Percentiles rank a stretch among this genome's conserved stretches.
phyloP scores from a whole-genome alignment of 2,888 invertebrate genomes.

The Priapulus caudatus region DNA sequence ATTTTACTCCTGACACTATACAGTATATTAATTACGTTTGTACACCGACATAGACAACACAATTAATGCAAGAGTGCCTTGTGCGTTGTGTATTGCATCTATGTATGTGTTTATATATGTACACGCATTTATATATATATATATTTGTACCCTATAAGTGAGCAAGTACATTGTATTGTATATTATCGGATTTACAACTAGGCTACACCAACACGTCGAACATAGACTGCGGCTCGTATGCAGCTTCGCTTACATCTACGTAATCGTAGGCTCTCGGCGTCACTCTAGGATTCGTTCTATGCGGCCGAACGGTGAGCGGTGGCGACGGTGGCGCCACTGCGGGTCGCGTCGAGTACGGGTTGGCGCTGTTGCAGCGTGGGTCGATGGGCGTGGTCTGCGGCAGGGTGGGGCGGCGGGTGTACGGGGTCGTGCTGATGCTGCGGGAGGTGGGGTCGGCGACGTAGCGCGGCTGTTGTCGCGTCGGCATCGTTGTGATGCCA shows the following conservation, averaged over 20 bases:
- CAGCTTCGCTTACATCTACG: constrained; percentile 1
- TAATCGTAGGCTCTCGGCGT: not conserved
- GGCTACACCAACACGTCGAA: no score
- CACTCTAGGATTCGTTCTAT: not conserved
- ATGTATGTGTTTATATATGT: no score
- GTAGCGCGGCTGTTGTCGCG: not conserved
- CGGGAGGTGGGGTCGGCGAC: not conserved
- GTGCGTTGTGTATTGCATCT: no score
- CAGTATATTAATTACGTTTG: no score
- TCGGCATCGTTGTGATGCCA: not conserved
- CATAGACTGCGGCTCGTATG: no score
- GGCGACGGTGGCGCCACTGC: not conserved
- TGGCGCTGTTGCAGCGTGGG: not conserved
- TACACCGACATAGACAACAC: no score
- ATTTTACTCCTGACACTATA: no score
- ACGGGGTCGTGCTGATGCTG: not conserved
- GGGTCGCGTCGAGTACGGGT: not conserved
- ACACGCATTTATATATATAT: no score
- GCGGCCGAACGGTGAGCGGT: not conserved
- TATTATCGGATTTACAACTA: no score
- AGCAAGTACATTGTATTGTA: no score
- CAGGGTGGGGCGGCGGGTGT: not conserved
- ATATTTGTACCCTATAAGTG: no score
- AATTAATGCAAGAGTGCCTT: no score
- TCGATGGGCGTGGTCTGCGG: not conserved